phyloP scores from a whole-genome alignment of 2,888 invertebrate species.

The Amblyteles armatorius region DNA sequence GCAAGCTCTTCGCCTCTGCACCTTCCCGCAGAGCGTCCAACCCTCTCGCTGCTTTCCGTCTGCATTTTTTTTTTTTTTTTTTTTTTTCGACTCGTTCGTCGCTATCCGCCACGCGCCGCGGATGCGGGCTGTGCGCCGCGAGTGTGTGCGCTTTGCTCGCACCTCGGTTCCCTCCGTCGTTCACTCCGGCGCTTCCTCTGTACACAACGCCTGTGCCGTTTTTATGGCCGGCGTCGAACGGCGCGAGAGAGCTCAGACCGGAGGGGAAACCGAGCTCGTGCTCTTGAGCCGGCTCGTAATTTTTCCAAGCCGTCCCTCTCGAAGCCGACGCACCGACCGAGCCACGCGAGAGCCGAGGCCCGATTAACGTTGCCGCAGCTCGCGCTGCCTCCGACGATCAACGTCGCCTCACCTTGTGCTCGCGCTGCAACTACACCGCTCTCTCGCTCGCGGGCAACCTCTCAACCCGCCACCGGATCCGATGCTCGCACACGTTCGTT shows the following conservation, averaged over 20 bases:
- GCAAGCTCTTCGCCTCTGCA: slow-evolving; percentile 16
- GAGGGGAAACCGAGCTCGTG: neutral
- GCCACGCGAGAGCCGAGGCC: slow-evolving; percentile 6
- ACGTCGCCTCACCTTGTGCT: slow-evolving; percentile 20
- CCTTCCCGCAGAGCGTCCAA: neutral
- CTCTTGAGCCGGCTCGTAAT: slow-evolving; percentile 23
- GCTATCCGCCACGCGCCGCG: neutral
- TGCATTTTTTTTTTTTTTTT: slow-evolving; percentile 7
- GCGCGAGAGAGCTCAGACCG: neutral
- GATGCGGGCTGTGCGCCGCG: neutral
- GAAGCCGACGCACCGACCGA: slow-evolving; percentile 14
- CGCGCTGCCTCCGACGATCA: slow-evolving; percentile 14
- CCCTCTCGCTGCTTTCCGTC: neutral
- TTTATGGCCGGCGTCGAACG: slow-evolving; percentile 29
- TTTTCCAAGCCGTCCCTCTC: slow-evolving; percentile 26
- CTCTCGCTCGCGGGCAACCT: neutral
- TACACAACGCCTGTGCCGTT: slow-evolving; percentile 9
- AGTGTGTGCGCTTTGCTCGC: slow-evolving; percentile 3
- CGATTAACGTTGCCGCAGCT: slow-evolving; percentile 13
- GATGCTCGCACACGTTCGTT: neutral
- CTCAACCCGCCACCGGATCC: slow-evolving; percentile 6
- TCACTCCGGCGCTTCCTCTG: slow-evolving; percentile 13
- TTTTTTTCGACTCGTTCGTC: slow-evolving; percentile 9
- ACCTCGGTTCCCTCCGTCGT: slow-evolving; percentile 2
- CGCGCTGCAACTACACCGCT: neutral